These are phyloP conservation scores for Syngnathus scovelli DNA, from an alignment of 2,113 vertebrate species.

Conservation along the genomic window DNA sequence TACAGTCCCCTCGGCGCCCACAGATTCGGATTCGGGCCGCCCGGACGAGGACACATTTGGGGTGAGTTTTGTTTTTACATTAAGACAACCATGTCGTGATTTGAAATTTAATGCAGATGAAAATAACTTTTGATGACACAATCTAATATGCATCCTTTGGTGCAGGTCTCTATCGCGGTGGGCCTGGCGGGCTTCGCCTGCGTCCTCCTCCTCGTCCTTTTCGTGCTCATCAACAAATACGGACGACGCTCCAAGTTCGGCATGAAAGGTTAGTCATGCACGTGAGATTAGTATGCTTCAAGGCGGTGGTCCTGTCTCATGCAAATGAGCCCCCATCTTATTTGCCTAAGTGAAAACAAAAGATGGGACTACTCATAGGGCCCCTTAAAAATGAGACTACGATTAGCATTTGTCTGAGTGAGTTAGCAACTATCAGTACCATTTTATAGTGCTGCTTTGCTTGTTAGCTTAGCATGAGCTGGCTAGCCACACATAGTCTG, in stretches of 20 bases:
- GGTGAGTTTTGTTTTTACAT: conserved; percentile 72
- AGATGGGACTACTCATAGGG: background rate
- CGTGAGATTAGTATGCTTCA: background rate
- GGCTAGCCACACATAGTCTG: no score
- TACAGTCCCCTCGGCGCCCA: conserved; percentile 31
- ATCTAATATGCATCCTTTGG: background rate
- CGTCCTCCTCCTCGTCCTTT: conserved; percentile 89
- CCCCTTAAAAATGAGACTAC: background rate
- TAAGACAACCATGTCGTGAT: background rate
- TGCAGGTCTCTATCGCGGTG: conserved; percentile 91
- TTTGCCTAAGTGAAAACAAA: background rate
- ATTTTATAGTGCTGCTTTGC: no score
- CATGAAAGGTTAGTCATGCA: conserved; percentile 89
- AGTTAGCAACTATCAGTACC: no score
- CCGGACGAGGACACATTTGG: conserved; percentile 92
- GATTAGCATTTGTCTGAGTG: no score
- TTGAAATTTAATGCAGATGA: no score
- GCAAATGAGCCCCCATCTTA: background rate
- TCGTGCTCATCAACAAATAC: conserved; percentile 98
- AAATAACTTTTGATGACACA: background rate
- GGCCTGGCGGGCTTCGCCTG: conserved; percentile 92
- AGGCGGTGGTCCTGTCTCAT: background rate
- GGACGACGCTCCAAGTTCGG: conserved; percentile 94
- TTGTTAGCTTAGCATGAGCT: no score
- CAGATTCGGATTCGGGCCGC: conserved; percentile 80